A percentile compares a stretch with the other conserved stretches of the same genome.
phyloP scores from a whole-genome alignment of 2,888 invertebrate genomes.

The Heteromurus nitidus region DNA sequence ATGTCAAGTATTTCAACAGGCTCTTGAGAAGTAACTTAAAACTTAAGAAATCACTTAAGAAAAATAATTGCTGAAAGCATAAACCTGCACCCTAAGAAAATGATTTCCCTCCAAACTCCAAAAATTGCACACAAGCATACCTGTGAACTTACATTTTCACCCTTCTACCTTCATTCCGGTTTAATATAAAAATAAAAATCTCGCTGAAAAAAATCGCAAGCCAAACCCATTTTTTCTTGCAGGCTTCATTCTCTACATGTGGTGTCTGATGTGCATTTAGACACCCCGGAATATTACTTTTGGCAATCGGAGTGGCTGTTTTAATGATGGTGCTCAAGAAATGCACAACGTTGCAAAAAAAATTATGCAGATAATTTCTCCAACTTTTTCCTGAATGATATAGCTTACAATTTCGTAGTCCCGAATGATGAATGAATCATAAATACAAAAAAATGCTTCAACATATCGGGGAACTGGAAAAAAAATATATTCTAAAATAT shows the following conservation, averaged over 20 bases:
- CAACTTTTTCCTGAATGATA: no score
- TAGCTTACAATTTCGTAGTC: no score
- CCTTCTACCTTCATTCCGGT: background rate
- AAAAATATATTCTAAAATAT: background rate
- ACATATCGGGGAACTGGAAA: background rate
- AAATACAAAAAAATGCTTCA: background rate
- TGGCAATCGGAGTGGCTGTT: background rate
- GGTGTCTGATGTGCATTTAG: no score
- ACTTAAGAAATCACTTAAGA: background rate
- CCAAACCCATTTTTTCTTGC: background rate
- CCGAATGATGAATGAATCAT: background rate
- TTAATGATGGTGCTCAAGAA: background rate
- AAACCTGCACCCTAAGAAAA: background rate
- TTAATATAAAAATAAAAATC: background rate
- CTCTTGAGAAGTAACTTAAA: no score
- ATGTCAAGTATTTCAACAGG: background rate
- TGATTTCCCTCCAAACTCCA: background rate
- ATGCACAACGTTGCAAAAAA: background rate
- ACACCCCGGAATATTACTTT: no score
- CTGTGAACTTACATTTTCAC: background rate
- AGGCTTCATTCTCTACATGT: background rate
- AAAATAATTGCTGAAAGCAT: background rate
- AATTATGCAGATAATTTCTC: background rate
- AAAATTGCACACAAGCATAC: background rate
- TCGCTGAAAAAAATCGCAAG: background rate